Conservation (phyloP, 92 coral and sea anemone genomes). For the Phenganax subtilis region DNA sequence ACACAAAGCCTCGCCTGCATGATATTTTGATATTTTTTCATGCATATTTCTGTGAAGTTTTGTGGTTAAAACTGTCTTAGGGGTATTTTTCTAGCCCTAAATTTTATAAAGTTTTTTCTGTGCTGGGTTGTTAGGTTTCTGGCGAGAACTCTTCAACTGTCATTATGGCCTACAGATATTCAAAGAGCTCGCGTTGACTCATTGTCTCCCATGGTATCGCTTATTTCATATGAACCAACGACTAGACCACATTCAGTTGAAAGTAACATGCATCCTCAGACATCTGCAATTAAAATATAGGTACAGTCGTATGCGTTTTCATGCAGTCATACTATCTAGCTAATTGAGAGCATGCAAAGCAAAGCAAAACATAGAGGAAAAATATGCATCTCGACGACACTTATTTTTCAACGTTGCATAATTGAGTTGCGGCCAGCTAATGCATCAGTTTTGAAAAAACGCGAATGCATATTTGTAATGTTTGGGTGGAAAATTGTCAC, state of each 20-base stretch:
- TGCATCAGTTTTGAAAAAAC: too few species aligned
- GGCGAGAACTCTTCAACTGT: conserved; percentile 33
- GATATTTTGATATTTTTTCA: too few species aligned
- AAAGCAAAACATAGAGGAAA: too few species aligned
- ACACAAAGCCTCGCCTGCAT: too few species aligned
- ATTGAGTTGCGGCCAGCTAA: too few species aligned
- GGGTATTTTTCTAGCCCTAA: not conserved
- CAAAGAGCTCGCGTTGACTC: conserved; percentile 60
- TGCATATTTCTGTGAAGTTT: too few species aligned
- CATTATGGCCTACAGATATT: conserved; percentile 71
- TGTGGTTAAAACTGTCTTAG: too few species aligned
- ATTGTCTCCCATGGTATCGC: conserved; percentile 29
- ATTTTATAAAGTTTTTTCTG: not conserved
- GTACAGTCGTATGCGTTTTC: not conserved
- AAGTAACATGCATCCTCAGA: conserved; percentile 26
- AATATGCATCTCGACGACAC: too few species aligned
- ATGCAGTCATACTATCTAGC: not conserved
- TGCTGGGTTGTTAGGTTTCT: not conserved
- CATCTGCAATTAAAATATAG: conserved; percentile 17
- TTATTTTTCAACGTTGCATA: too few species aligned
- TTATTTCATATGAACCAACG: conserved; percentile 34
- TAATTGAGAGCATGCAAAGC: not conserved
- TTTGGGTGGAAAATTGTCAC: too few species aligned
- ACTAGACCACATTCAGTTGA: conserved; percentile 2
- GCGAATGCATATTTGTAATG: too few species aligned